Base-by-base conservation (phyloP, 2,113 vertebrate species). In the Xyrauchen texanus region DNA sequence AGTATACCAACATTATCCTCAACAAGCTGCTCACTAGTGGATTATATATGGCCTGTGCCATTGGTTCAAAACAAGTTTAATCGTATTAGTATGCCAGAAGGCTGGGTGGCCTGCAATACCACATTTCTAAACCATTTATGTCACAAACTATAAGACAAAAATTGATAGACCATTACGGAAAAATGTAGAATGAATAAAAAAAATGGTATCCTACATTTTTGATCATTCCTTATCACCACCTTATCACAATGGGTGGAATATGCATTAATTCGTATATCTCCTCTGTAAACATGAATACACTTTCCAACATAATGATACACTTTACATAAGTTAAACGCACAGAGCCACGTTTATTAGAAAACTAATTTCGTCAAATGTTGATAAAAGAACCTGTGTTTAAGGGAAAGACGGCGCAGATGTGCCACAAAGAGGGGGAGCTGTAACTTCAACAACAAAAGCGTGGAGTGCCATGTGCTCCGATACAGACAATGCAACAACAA, bases 401-500 rank as follows among this genome's bases (percentile, higher is more conserved):
- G 8, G 3, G 11, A 67, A 52, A 78, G 53, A 62, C 12, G 10
- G 51, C 21, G 55, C 76, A 10, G 49, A 42, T 34, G 8, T 9
- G 11, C 42, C 66, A 63, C 77, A 81, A 81, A 88, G 66, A 89
- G 87, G 85, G 88, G 88, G 89, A 88, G 87, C 91, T 91, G 86
- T 80, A 80, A 78, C 91, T 90, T 91, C 92, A 94, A 94, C 92
- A 93, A 88, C 81, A 81, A 75, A 86, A 90, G 92, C 90, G 88
- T 82, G 90, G 84, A 79, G 81, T 91, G 92, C 95, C 95, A 96
- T 95, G 95, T 96, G 95, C 94, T 95, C 94, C n/a, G 13, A 63
- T 16, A 87, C 86, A 83, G 88, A 96, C 95, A 96, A 95, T 95
- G 95, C 94, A 94, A 96, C 92, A 96, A 95, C 95, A 96, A 96